Base-by-base conservation (phyloP, 2,113 vertebrate species). In the Coptodon bakossiorum region DNA sequence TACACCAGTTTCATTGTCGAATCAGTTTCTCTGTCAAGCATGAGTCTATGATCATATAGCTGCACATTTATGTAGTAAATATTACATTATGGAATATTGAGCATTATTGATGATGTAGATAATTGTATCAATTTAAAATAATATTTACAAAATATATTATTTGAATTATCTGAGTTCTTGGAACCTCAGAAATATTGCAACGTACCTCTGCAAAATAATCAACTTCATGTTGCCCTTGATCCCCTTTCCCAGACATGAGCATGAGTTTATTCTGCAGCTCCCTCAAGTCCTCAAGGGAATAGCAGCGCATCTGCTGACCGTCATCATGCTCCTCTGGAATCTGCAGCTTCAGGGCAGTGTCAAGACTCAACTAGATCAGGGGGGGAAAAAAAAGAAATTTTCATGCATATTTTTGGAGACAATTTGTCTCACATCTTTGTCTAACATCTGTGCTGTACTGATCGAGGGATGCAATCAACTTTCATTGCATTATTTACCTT, bases 201-300 rank as follows among this genome's bases (percentile, higher is more conserved):
- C 36, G 3, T 88, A 96, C 98, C 97, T 99, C 98, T 2, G 97
- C 96, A 95, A 99, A 99, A 38, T 85, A 96, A 71, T 99, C 98
- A 80, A 99, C 98, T 88, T 98, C 98, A 68, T 88, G 52, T 4
- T 96, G 95, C 29, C 95, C 96, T 91, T 98, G 98, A 38, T 99
- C 98, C 7, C 96, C 98, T 95, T 98, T 98, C 34, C 97, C 96
- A 0, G 98, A 99, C 98, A 99, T 98, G 11, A 99, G 97, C 98
- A 99, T 99, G 76, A 99, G 95, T 86, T 99, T 99, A 95, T 99
- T 99, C 91, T 98, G 96, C 48, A 99, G 96, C 24, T 99, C 99
- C 4, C 95, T 94, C 22, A 99, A 96, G 48, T 99, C 98, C 17
- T 98, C 97, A 7, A 98, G 93, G 0, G 97, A 97, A 88, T 98